Evolutionary conservation across 2,113 vertebrate genomes (phyloP).

Genomic region (chimpanzee (Pan troglodytes)): NHGRI_mPanTro3-v2.1_pri NC_072402.2:160960501-160961000

Average conservation of each 20-base stretch:
- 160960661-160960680: not conserved
- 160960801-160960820: not conserved
- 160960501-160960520: not conserved
- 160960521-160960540: not conserved
- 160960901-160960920: not conserved
- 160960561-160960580: not conserved
- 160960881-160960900: not conserved
- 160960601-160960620: not conserved
- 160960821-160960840: not conserved
- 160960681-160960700: not conserved
- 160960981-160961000: not conserved
- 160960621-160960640: not conserved
- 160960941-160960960: not conserved
- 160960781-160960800: not conserved
- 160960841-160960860: not conserved
- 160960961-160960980: not conserved
- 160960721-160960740: not conserved
- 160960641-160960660: not conserved
- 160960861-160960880: not conserved
- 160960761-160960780: not conserved
- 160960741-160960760: not conserved
- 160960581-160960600: not conserved
- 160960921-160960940: not conserved
- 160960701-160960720: not conserved
- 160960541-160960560: not conserved